Evolutionary conservation across 2,113 vertebrate genomes (phyloP), one percentile per base, ranked within the genome.

Genomic region (Dipodomys ordii): DNA sequence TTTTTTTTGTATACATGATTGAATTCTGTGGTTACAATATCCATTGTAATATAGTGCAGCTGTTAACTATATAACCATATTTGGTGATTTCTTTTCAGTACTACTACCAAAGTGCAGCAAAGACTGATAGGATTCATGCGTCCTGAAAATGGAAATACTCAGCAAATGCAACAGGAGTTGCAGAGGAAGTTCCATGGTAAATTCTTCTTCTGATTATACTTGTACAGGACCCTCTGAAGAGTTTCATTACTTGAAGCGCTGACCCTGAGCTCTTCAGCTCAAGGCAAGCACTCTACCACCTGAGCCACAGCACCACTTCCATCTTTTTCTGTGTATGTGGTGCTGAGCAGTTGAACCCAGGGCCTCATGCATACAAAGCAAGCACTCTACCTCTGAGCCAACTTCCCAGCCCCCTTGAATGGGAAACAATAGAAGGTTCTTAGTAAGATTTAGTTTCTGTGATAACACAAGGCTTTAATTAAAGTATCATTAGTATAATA

Each of bases 121-220:
- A 98, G 99, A 68, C 98, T 99, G 7, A 97, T 99, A 83, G 99
- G 99, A 89, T 99, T 99, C 96, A 99, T 99, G 98, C 98, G 99
- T 27, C 99, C 99, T 35, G 99, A 99, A 73, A 98, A 99, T 46
- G 98, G 99, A 95, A 99, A 97, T 97, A 99, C 99, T 88, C 99
- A 99, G 93, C 99, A 99, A 96, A 98, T 99, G 90, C 99, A 99
- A 83, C 99, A 99, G 94, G 99, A 99, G 32, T 98, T 99, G 8
- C 99, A 99, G 95, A 99, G 99, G 95, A 99, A 99, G 90, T 99
- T 99, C 25, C 99, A 99, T 72, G 99, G 99, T 99, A 97, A 97
- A 98, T 97, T 62, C 64, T 39, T 39, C 35, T 83, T 39, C 39
- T 39, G 16, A 15, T 53, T 88, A 23, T 85, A n/a, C 74, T 23